Evolutionary conservation across 2,888 invertebrate genomes (phyloP).

Genomic region (Nemotelus pantherinus): DNA sequence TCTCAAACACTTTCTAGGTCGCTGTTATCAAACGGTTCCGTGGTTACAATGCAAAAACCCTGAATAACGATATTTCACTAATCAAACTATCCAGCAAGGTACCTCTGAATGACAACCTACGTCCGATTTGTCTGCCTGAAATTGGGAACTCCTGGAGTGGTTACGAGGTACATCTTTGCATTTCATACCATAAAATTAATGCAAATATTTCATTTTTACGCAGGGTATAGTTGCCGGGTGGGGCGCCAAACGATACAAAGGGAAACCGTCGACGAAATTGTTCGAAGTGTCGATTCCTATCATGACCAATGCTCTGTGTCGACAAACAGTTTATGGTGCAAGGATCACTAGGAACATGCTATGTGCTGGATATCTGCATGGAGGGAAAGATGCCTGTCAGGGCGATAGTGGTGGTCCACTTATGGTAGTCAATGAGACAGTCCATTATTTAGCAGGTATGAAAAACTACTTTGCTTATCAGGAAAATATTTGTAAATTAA

Average conservation of each 20-base stretch:
- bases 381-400: slow-evolving; percentile 62
- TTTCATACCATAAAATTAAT: neutral
- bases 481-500: neutral
- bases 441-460: slow-evolving; percentile 33
- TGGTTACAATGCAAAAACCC: slow-evolving; percentile 53
- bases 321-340: slow-evolving; percentile 58
- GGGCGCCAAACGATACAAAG: slow-evolving; percentile 59
- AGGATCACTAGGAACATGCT: slow-evolving; percentile 62
- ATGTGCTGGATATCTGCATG: slow-evolving; percentile 59
- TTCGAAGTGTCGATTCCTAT: slow-evolving; percentile 61
- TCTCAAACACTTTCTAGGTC: slow-evolving; percentile 2
- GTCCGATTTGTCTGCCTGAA: slow-evolving; percentile 60
- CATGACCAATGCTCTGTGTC: slow-evolving; percentile 60
- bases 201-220: slow-evolving; percentile 5
- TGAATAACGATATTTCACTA: slow-evolving; percentile 61
- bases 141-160: slow-evolving; percentile 57
- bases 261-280: slow-evolving; percentile 57
- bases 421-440: slow-evolving; percentile 35
- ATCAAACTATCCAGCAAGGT: slow-evolving; percentile 57
- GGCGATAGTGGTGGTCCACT: slow-evolving; percentile 63
- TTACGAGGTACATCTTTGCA: slow-evolving; percentile 55
- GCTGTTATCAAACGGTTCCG: slow-evolving; percentile 1
- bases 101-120: slow-evolving; percentile 56
- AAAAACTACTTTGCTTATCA: neutral
- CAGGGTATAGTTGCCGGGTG: slow-evolving; percentile 62